These are phyloP conservation scores for Frankliniella fusca DNA, from an alignment of 2,888 invertebrate species.

Conservation along the genomic window DNA sequence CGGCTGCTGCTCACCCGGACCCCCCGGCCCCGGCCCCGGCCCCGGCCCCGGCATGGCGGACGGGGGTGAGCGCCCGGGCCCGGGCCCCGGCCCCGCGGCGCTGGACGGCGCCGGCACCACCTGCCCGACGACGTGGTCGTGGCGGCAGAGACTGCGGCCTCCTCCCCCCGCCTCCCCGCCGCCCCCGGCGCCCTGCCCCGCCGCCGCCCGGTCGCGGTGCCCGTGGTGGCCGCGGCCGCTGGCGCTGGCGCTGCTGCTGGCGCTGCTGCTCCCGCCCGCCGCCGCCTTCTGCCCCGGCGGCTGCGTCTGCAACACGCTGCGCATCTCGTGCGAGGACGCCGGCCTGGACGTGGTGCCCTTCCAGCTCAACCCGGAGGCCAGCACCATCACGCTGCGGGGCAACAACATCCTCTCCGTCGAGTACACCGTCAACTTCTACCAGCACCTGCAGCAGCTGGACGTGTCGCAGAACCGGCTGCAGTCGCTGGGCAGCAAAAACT, in stretches of 20 bases:
- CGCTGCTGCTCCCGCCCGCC: conserved; percentile 48
- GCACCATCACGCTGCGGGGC: conserved; percentile 73
- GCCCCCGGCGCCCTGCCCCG: background rate
- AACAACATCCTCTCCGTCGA: conserved; percentile 76
- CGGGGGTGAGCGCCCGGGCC: background rate
- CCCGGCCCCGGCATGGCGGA: no score
- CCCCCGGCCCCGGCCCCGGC: no score
- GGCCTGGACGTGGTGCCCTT: conserved; percentile 81
- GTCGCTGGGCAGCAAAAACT: conserved; percentile 75
- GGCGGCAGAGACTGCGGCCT: background rate
- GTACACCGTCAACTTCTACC: conserved; percentile 74
- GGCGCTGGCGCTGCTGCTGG: conserved; percentile 44
- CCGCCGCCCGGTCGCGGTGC: background rate
- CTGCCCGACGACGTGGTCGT: background rate
- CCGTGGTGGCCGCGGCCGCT: conserved; percentile 48
- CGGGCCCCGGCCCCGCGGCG: background rate
- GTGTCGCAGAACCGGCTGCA: conserved; percentile 76
- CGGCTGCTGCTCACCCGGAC: no score
- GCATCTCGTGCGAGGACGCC: conserved; percentile 72
- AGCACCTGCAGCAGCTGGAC: conserved; percentile 73
- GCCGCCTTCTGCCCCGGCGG: conserved; percentile 71
- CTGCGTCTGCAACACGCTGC: conserved; percentile 71
- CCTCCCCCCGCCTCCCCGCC: background rate
- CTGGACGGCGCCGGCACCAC: background rate
- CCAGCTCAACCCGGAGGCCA: conserved; percentile 79